These are phyloP conservation scores for Palaemon carinicauda DNA, from an alignment of 1,140 invertebrate species.

Conservation along the genomic window DNA sequence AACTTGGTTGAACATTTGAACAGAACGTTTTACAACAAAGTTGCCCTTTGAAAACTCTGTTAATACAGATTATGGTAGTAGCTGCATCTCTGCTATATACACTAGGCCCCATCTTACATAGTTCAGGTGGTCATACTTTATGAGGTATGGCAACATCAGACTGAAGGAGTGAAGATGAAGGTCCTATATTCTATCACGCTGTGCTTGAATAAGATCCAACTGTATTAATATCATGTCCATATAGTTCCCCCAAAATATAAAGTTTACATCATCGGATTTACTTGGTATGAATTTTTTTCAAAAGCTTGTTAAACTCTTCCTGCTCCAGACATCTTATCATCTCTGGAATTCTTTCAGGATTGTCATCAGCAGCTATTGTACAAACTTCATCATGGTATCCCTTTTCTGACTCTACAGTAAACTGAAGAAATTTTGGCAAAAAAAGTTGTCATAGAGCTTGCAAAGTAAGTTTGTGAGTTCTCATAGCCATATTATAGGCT, in stretches of 20 bases:
- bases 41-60: no score
- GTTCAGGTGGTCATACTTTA: neutral
- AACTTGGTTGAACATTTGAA: conserved; percentile 3
- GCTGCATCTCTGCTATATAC: no score
- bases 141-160: neutral
- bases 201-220: neutral
- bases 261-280: no score
- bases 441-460: neutral
- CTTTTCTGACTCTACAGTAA: neutral
- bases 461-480: no score
- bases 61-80: no score
- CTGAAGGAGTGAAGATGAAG: neutral
- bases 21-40: no score
- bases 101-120: no score
- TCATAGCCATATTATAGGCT: no score
- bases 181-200: neutral
- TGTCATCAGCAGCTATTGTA: neutral
- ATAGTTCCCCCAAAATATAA: no score
- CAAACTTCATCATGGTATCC: neutral
- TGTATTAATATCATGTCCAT: no score
- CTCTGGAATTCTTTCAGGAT: neutral
- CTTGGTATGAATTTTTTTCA: no score
- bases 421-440: neutral
- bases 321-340: neutral
- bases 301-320: neutral